Conservation (phyloP, 2,888 invertebrate species). For the Meteorus colon region DNA sequence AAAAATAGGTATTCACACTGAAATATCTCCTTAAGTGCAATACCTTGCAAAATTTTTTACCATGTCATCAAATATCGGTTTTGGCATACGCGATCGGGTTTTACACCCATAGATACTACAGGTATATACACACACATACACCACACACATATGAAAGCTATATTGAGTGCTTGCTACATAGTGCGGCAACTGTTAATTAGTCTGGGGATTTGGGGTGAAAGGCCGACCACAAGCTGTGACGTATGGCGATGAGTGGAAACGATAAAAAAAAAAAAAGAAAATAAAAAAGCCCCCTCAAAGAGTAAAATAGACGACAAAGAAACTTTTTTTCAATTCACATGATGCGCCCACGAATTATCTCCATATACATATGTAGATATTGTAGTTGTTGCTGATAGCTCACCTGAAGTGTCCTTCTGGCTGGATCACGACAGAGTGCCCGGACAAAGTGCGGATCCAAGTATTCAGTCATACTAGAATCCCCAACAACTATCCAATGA, state of each 20-base stretch:
- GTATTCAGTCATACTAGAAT: conserved; percentile 73
- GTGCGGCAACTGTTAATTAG: conserved; percentile 35
- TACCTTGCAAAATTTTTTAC: background rate
- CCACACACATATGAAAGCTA: background rate
- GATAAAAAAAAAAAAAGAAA: background rate
- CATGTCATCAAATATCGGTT: background rate
- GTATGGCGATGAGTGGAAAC: conserved; percentile 4
- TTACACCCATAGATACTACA: conserved; percentile 1
- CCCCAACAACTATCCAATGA: conserved; percentile 31
- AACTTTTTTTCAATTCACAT: conserved; percentile 15
- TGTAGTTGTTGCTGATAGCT: conserved; percentile 47
- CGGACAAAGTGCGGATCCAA: conserved; percentile 76
- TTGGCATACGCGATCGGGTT: background rate
- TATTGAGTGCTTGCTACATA: conserved; percentile 9
- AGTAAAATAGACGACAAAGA: background rate
- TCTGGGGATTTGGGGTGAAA: conserved; percentile 30
- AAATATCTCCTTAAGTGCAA: background rate
- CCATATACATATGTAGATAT: too few species aligned
- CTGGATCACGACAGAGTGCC: conserved; percentile 76
- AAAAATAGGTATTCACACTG: too few species aligned
- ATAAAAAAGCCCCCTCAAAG: background rate
- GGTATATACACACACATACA: background rate
- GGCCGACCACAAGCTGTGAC: conserved; percentile 30
- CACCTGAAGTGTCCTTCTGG: conserved; percentile 75
- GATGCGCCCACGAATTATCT: too few species aligned